Evolutionary conservation across 2,113 vertebrate genomes (phyloP), one percentile per base, ranked within the genome.

Genomic region (Sinocyclocheilus anophthalmus): DNA sequence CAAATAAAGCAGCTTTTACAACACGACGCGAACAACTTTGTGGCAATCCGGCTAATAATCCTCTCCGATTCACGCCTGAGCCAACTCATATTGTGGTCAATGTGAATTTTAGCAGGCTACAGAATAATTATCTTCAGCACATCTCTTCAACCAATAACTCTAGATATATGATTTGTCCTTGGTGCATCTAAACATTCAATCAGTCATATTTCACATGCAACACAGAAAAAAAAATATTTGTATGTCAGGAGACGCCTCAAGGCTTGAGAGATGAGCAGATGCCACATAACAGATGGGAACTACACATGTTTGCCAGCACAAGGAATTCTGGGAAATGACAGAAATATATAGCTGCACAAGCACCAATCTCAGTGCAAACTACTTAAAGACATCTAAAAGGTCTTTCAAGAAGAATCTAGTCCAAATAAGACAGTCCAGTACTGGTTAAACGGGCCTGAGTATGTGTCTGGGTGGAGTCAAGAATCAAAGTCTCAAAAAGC

Each of bases 231-330:
- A 73, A 33, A 30, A 10, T 3, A 6, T 81, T 57, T 79, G 85
- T 55, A 81, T 73, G 57, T 82, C 85, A 76, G 77, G 69, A 9
- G 30, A 87, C 59, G 83, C 81, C 88, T 89, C 18, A 42, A 83
- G 75, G 88, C 42, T 18, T 5, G 7, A 84, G 65, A 65, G 65
- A 83, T 55, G 76, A 88, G 77, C 90, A 90, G 88, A 91, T 86
- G 91, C 81, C 73, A 85, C 84, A 33, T 57, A 82, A 61, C 85
- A 90, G 89, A 90, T 89, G 85, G 63, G 72, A 83, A 72, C 61
- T 78, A 45, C 55, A 70, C 75, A 22, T 67, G 61, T 57, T 77
- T 48, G 59, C 20, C 26, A 75, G 3, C 57, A 26, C 55, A 77
- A 70, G 50, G 45, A 39, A 76, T 57, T 76, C 73, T 87, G 70